These are phyloP conservation scores for Bufo bufo DNA, from an alignment of 2,113 vertebrate genomes.

Conservation along the genomic window DNA sequence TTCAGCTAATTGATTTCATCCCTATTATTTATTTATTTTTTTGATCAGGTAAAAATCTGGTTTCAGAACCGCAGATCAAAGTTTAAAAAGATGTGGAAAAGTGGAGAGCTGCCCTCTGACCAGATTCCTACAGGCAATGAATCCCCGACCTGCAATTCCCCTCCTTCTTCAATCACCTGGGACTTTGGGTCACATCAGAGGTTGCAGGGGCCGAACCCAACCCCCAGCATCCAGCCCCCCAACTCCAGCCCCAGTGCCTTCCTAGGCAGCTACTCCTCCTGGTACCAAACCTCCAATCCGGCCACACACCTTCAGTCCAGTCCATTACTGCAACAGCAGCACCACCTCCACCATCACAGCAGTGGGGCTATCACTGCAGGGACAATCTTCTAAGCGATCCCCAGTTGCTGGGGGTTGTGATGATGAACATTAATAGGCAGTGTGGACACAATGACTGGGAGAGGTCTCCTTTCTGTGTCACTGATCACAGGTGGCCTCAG, in stretches of 20 bases:
- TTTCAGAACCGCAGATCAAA: constrained; percentile 95
- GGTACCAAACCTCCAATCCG: constrained; percentile 86
- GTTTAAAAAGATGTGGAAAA: constrained; percentile 98
- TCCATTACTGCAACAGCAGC: constrained; percentile 82
- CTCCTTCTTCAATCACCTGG: constrained; percentile 80
- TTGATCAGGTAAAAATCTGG: constrained; percentile 89
- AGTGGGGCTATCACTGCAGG: constrained; percentile 83
- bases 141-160: constrained; percentile 85
- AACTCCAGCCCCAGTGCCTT: constrained; percentile 80
- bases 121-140: constrained; percentile 81
- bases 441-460: constrained; percentile 17
- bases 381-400: constrained; percentile 82
- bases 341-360: constrained; percentile 68
- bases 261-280: constrained; percentile 90
- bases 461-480: constrained; percentile 42
- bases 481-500: constrained; percentile 33
- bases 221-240: constrained; percentile 70
- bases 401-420: neutral
- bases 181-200: constrained; percentile 87
- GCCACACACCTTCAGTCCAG: constrained; percentile 80
- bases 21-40: no score
- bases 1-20: no score
- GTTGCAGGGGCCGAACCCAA: constrained; percentile 70
- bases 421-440: constrained; percentile 34
- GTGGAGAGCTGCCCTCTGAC: constrained; percentile 89